Evolutionary conservation across 2,113 vertebrate genomes (phyloP).

Genomic region (Microtus oregoni): DNA sequence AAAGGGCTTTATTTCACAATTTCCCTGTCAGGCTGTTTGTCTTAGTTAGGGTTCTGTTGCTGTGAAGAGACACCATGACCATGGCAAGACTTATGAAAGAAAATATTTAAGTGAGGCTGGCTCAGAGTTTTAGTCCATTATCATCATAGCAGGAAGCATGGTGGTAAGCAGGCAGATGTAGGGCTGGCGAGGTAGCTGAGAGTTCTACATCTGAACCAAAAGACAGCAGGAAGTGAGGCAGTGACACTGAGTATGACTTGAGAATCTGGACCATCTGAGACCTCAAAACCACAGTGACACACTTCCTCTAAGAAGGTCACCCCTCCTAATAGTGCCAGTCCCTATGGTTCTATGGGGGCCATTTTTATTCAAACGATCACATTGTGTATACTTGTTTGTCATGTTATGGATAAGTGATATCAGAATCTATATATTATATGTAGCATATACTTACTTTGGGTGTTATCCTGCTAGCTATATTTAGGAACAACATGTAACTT

Average conservation of each 20-base stretch:
- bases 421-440: not conserved
- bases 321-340: not conserved
- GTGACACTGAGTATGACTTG: not conserved
- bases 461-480: not conserved
- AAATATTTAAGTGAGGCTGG: not conserved
- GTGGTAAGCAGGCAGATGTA: not conserved
- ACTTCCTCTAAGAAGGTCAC: not conserved
- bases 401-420: not conserved
- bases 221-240: not conserved
- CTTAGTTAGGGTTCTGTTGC: not conserved
- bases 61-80: not conserved
- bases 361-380: not conserved
- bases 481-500: conserved; percentile 29
- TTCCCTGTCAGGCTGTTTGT: not conserved
- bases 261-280: no score
- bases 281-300: not conserved
- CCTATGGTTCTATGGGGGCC: not conserved
- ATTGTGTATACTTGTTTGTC: not conserved
- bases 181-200: not conserved
- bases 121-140: not conserved
- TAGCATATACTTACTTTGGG: not conserved
- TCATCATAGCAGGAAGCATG: not conserved
- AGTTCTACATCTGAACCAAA: not conserved
- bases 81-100: not conserved
- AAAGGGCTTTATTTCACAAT: not conserved